Evolutionary conservation across 2,888 invertebrate genomes (phyloP), one percentile per base, ranked within the genome.

Genomic region (Notodonta ziczac): DNA sequence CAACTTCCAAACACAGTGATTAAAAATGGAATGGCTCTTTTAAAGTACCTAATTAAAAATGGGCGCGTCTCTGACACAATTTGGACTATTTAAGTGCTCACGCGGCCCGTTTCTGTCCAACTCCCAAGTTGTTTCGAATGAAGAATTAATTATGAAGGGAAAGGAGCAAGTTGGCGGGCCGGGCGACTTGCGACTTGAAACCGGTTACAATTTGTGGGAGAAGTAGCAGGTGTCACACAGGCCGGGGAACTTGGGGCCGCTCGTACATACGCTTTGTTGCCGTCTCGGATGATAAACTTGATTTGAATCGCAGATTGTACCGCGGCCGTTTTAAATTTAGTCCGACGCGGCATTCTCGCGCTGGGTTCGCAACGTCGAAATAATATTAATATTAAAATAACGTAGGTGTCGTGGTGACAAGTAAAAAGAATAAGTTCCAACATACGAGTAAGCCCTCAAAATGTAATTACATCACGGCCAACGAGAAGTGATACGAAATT

Each of bases 141-240:
- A 93, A 93, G 93, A 93, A 93, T 93, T 93, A 93, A 93, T 93
- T 93, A 93, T 92, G 91, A 91, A 90, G 88, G 81, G 87, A 84
- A 81, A 81, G 78, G 81, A 84, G 87, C 82, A 89, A 90, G 84
- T 89, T 90, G 78, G 81, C 76, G 71, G 80, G 80, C 80, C 81
- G 84, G 83, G 72, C 84, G 85, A 88, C 87, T 90, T 88, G 87
- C 82, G 82, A 90, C 85, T 88, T 89, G 81, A 78, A 83, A 83
- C 86, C 84, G 85, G 90, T 87, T 88, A 90, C 90, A 90, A 89
- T 91, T 90, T 91, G 93, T 93, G 93, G 92, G 93, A 92, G 87
- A 24, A 82, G 88, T 77, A 83, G 85, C 93, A 93, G 93, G 92
- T 93, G 93, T 85, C 87, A 76, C 87, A 70, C 85, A 74, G 80